Evolutionary conservation across 2,888 invertebrate species (phyloP), one percentile per base, ranked within the genome.

Genomic region (Drosophila maculinotata): DNA sequence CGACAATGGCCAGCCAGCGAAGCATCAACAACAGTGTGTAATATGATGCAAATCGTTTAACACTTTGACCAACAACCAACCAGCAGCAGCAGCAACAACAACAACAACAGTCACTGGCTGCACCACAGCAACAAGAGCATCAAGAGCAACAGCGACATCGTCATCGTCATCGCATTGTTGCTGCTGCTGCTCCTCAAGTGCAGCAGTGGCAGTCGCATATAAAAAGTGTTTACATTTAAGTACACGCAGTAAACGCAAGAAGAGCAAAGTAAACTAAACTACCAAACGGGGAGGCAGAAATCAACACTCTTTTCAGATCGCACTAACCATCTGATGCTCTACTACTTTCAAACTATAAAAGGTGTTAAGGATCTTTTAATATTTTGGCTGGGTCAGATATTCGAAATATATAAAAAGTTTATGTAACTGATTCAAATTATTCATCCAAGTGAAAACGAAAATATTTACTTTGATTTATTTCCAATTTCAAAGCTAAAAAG

Each of bases 21-120:
- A 76, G 60, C 79, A 76, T 63, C 85, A 77, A 59, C 68, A 67
- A 69, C 78, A 68, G 81, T 67, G 72, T 82, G 81, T 85, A 82
- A 82, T 82, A 82, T 85, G 81, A 82, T 82, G 81, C 81, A 82
- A 82, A 82, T 87, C 81, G 81, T 81, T 82, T 82, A 82, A 82
- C 81, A 82, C 81, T 87, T 81, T 87, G 87, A 81, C 87, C 80
- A 80, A 69, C 79, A 74, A 44, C 62, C 79, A 74, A 44, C 59
- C 57, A 71, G 25, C 66, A 58, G 17, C 62, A 57, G 14, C 53
- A 47, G 15, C 36, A 64, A 20, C 69, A 60, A 41, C 54, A 54
- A 25, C 49, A 48, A 35, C 41, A 47, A 25, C 53, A 44, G n/a
- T n/a, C 44, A 66, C 15, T 20, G 20, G 20, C 25, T 36, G 17